These are phyloP conservation scores for Sinosuthora webbiana DNA, from an alignment of 2,113 vertebrate genomes.

Conservation along the genomic window DNA sequence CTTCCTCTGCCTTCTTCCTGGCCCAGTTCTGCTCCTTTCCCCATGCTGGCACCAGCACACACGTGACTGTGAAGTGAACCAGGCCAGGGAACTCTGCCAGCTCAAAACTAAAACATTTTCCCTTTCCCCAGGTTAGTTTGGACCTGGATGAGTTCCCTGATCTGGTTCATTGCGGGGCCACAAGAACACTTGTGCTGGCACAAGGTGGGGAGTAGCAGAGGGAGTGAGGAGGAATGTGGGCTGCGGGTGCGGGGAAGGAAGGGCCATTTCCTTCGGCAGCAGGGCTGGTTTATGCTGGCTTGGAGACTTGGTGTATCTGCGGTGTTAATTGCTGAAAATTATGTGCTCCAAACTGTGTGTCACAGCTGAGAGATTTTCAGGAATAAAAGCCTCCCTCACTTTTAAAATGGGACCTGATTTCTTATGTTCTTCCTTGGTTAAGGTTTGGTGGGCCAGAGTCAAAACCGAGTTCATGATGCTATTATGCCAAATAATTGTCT, in stretches of 20 bases:
- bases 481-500: background rate
- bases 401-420: background rate
- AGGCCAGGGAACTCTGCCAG: conserved; percentile 50
- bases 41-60: conserved; percentile 24
- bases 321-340: conserved; percentile 58
- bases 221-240: conserved; percentile 8
- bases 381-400: background rate
- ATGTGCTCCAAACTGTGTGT: background rate
- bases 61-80: conserved; percentile 4
- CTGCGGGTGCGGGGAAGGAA: conserved; percentile 19
- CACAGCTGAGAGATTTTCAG: conserved; percentile 20
- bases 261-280: conserved; percentile 31
- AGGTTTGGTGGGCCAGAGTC: background rate
- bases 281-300: conserved; percentile 34
- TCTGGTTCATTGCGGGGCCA: conserved; percentile 41
- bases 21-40: background rate
- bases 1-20: background rate
- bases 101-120: conserved; percentile 43
- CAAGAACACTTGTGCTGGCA: conserved; percentile 14
- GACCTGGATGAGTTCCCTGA: conserved; percentile 54
- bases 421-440: background rate
- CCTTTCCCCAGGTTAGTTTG: conserved; percentile 45
- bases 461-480: background rate
- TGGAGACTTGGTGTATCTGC: background rate
- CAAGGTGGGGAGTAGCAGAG: background rate